phyloP scores from a whole-genome alignment of 2,113 vertebrate genomes.

The Synchiropus splendidus region DNA sequence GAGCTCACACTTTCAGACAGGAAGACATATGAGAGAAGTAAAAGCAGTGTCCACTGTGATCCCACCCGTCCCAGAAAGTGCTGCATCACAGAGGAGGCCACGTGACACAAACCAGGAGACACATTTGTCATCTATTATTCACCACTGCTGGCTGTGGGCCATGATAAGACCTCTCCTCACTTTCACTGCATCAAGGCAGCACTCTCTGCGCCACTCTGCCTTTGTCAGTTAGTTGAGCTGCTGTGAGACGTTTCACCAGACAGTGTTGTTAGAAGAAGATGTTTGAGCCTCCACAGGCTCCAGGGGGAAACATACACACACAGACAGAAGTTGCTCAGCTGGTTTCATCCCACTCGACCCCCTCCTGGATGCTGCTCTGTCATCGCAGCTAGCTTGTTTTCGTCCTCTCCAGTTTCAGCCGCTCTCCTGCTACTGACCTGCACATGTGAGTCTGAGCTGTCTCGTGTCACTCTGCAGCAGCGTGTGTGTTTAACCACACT shows the following conservation, averaged over 20 bases:
- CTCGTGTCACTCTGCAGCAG: neutral
- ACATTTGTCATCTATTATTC: conserved; percentile 41
- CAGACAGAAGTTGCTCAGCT: conserved; percentile 13
- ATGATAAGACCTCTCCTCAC: conserved; percentile 42
- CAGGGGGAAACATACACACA: conserved; percentile 13
- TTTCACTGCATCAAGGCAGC: conserved; percentile 28
- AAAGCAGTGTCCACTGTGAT: conserved; percentile 13
- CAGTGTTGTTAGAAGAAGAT: too few species aligned
- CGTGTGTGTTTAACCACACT: neutral
- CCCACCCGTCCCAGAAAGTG: conserved; percentile 32
- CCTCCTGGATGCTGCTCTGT: neutral
- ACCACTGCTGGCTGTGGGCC: conserved; percentile 21
- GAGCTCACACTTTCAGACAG: neutral
- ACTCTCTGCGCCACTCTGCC: neutral
- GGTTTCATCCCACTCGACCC: conserved; percentile 7
- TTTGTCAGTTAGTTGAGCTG: conserved; percentile 3
- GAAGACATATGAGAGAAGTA: conserved; percentile 3
- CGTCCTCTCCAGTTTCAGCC: conserved; percentile 35
- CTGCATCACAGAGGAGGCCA: conserved; percentile 36
- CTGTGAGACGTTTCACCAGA: conserved; percentile 12
- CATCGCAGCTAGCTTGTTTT: conserved; percentile 32
- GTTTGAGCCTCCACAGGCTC: conserved; percentile 14
- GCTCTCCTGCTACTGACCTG: conserved; percentile 2
- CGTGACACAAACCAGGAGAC: conserved; percentile 8
- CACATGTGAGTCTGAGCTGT: conserved; percentile 3